A percentile compares a stretch with the other conserved stretches of the same genome.
Evolutionary conservation across 1,140 invertebrate species (phyloP).

Genomic region (Hyposmocoma kahamanoa): DNA sequence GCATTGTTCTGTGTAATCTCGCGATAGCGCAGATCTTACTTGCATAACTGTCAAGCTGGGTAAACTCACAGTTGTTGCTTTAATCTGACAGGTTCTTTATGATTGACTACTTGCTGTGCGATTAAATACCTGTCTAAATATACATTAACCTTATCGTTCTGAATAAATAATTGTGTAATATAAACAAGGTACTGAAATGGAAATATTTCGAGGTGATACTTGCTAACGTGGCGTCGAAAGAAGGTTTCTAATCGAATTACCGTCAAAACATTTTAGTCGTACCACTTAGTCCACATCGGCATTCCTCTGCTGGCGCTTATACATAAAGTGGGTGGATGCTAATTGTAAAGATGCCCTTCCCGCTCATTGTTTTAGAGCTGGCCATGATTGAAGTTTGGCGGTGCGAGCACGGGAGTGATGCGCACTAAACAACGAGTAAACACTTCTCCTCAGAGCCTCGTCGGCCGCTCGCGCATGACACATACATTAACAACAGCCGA

Average conservation of each 20-base stretch:
- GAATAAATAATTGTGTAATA: constrained; percentile 43
- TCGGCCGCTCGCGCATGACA: constrained; percentile 60
- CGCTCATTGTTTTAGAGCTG: constrained; percentile 71
- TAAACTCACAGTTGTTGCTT: constrained; percentile 40
- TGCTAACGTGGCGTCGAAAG: neutral
- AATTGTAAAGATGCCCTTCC: constrained; percentile 67
- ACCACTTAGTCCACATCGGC: constrained; percentile 46
- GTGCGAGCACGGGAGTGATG: constrained; percentile 47
- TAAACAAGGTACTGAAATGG: constrained; percentile 23
- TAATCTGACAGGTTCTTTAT: constrained; percentile 54
- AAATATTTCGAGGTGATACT: constrained; percentile 24
- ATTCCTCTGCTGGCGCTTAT: constrained; percentile 38
- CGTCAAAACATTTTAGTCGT: constrained; percentile 45
- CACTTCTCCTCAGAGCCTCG: constrained; percentile 43
- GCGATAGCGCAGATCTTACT: constrained; percentile 52
- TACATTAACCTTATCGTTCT: constrained; percentile 32
- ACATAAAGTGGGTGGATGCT: constrained; percentile 61
- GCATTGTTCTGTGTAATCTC: constrained; percentile 63
- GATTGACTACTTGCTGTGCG: constrained; percentile 42
- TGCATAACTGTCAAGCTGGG: constrained; percentile 58
- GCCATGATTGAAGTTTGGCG: constrained; percentile 66
- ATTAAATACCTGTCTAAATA: constrained; percentile 44
- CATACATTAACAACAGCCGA: constrained; percentile 70
- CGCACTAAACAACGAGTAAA: constrained; percentile 61
- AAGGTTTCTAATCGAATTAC: constrained; percentile 31